Evolutionary conservation across 2,113 vertebrate genomes (phyloP).

Genomic region (Heterotilapia buettikoferi): DNA sequence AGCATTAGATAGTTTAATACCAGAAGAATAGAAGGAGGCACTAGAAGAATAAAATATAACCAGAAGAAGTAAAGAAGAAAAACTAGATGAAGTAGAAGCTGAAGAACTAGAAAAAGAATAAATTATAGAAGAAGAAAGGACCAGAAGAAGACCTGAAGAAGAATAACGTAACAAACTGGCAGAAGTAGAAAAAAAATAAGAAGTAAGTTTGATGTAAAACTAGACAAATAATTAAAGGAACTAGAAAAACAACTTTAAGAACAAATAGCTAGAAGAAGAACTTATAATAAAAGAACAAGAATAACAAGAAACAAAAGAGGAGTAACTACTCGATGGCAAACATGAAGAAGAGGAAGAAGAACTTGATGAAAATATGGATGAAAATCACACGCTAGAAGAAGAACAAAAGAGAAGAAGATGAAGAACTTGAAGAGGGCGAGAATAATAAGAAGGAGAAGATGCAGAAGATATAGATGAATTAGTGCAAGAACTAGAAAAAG

Average conservation of each 20-base stretch:
- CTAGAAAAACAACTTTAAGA: background rate
- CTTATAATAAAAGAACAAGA: background rate
- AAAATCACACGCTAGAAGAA: rapidly evolving
- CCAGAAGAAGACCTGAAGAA: background rate
- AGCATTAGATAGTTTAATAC: background rate
- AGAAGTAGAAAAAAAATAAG: background rate
- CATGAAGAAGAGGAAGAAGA: background rate
- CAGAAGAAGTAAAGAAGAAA: background rate
- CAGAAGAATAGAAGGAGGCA: background rate
- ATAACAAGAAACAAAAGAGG: background rate
- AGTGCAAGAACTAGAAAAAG: background rate
- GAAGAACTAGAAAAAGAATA: background rate
- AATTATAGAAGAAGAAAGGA: background rate
- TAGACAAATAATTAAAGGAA: background rate
- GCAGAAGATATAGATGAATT: background rate
- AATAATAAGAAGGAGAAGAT: background rate
- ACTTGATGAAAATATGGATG: background rate
- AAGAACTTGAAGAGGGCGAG: background rate
- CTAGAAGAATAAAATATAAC: background rate
- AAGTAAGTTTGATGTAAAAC: background rate
- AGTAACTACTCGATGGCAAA: background rate
- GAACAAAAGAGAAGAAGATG: background rate
- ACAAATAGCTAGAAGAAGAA: background rate
- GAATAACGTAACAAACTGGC: background rate
- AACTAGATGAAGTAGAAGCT: background rate